Evolutionary conservation across 2,797 vertebrate species (phyloP), one percentile per base, ranked within the genome.

Genomic region (Smutsia temminckii): DNA sequence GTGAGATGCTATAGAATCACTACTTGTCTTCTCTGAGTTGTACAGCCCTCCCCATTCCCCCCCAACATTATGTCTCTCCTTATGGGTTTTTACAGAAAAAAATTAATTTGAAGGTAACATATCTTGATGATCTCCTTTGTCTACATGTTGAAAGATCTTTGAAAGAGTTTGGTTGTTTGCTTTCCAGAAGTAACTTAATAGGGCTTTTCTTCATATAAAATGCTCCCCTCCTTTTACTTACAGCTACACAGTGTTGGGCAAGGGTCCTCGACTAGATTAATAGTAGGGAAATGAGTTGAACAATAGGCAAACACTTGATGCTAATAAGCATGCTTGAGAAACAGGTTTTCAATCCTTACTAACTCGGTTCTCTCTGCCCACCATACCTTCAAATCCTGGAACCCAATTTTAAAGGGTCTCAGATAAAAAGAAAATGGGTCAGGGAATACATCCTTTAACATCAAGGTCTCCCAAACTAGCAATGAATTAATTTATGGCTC

Each of bases 401-500:
- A 61, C 34, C 71, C 71, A 77, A 57, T 37, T 63, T 84, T 92
- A 55, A 92, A 94, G 74, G 34, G 32, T 64, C 49, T 53, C 42
- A 69, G 59, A 80, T 66, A 66, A 95, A 91, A 46, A 46, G 46
- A 46, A 46, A 46, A 46, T 11, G 46, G 46, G 46, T 46, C 46
- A 46, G 46, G 46, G 10, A 46, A 46, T 46, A 46, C 46, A 46
- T 46, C 78, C 92, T 77, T 64, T 69, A 71, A 83, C 57, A 68
- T 66, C 68, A 57, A 78, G 53, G 10, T 18, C 8, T 75, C 42
- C 91, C 91, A 95, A 72, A 91, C 42, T 59, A 69, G 46, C 55
- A 68, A 32, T 32, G 69, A 91, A 84, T 92, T 94, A 93, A 88
- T 89, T 34, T 74, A 77, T 55, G 14, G 53, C 49, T 89, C 29